phyloP scores from a whole-genome alignment of 2,113 vertebrate species.

The Aptenodytes patagonicus region DNA sequence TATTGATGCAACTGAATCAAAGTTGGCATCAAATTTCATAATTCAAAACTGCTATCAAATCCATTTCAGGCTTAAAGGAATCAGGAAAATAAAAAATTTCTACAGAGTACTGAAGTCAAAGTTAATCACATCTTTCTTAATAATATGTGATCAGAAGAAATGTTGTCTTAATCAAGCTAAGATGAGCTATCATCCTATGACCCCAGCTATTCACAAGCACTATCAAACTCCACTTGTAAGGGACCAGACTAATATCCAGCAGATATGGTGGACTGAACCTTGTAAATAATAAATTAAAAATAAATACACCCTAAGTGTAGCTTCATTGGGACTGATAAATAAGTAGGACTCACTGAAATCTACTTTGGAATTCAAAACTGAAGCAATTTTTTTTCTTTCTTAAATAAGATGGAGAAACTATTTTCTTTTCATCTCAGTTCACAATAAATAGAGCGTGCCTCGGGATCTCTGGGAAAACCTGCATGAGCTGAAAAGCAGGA shows the following conservation, averaged over 20 bases:
- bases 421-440: not conserved
- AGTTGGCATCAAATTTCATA: not conserved
- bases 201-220: not conserved
- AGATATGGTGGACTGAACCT: not conserved
- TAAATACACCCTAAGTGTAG: too few species aligned
- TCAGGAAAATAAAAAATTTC: not conserved
- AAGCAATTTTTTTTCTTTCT: not conserved
- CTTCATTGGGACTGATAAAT: not conserved
- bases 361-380: not conserved
- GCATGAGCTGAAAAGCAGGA: not conserved
- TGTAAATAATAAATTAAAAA: not conserved
- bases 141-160: not conserved
- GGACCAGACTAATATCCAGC: not conserved
- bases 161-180: not conserved
- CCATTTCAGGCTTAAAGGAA: not conserved
- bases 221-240: not conserved
- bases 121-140: not conserved
- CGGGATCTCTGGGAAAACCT: not conserved
- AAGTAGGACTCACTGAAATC: not conserved
- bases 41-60: not conserved
- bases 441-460: not conserved
- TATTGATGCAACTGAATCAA: not conserved
- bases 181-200: not conserved
- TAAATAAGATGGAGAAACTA: not conserved
- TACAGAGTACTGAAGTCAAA: not conserved